Conservation (phyloP, 2,113 vertebrate genomes). For the Rhizomys pruinosus region DNA sequence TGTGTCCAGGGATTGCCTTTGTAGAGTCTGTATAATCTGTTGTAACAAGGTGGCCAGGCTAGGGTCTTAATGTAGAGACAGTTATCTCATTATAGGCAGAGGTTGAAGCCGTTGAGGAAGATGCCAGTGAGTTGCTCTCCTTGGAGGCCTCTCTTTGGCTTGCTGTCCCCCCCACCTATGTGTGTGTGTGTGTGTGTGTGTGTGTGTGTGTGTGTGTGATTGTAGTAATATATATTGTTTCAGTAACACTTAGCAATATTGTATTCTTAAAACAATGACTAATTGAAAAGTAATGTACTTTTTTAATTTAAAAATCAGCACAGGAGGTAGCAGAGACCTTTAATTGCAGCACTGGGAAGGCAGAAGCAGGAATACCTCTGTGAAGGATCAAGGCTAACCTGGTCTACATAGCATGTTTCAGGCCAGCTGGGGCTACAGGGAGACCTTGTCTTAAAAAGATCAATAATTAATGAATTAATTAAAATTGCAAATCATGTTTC, state of each 20-base stretch:
- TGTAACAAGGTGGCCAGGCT: not conserved
- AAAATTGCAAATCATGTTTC: not conserved
- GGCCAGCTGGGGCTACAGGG: no score
- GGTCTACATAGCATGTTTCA: no score
- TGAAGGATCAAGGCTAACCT: no score
- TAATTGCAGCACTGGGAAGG: no score
- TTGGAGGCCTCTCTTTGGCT: not conserved
- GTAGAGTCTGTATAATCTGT: not conserved
- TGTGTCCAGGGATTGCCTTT: not conserved
- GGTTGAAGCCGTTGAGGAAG: not conserved
- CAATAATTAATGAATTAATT: no score
- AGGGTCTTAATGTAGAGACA: not conserved
- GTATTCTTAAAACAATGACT: not conserved
- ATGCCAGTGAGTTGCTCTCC: not conserved
- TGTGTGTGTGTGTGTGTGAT: no score
- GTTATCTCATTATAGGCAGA: not conserved
- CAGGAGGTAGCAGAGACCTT: no score
- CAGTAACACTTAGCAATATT: not conserved
- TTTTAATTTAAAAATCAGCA: not conserved
- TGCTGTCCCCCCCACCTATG: no score
- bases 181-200: no score
- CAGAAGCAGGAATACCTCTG: no score
- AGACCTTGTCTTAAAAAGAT: no score
- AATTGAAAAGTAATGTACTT: not conserved
- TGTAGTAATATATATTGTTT: no score